Evolutionary conservation across 2,888 invertebrate species (phyloP).

Genomic region (Stegophylla sp.): DNA sequence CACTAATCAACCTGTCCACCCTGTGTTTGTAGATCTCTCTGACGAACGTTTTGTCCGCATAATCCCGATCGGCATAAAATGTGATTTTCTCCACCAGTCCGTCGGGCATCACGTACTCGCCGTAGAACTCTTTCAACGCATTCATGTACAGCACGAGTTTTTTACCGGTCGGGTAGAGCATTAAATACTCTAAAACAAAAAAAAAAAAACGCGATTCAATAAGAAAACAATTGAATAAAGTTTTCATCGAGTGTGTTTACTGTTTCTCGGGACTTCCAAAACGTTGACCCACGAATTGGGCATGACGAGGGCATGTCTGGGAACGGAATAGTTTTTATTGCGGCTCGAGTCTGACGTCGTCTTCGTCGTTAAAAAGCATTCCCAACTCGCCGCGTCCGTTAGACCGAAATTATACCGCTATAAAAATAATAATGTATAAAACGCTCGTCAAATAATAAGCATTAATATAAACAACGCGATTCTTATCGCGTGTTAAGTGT

Average conservation of each 20-base stretch:
- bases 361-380: conserved; percentile 71
- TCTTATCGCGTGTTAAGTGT: too few relatives aligned
- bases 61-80: conserved; percentile 71
- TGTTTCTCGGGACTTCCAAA: conserved; percentile 71
- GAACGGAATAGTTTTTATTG: conserved; percentile 63
- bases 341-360: conserved; percentile 64
- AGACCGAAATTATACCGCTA: conserved; percentile 72
- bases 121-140: conserved; percentile 77
- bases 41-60: conserved; percentile 65
- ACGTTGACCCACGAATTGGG: conserved; percentile 78
- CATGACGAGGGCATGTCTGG: conserved; percentile 77
- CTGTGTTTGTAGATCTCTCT: conserved; percentile 70
- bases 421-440: conserved; percentile 36
- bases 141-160: conserved; percentile 76
- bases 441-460: too few relatives aligned
- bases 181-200: conserved; percentile 64
- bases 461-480: too few relatives aligned
- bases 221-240: neutral
- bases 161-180: conserved; percentile 74
- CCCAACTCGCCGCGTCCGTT: conserved; percentile 72
- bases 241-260: conserved; percentile 63
- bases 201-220: neutral
- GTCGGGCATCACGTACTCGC: conserved; percentile 77
- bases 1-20: conserved; percentile 69
- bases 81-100: conserved; percentile 75